Base-by-base conservation (phyloP, 2,888 invertebrate species). In the Margaritifera margaritifera region DNA sequence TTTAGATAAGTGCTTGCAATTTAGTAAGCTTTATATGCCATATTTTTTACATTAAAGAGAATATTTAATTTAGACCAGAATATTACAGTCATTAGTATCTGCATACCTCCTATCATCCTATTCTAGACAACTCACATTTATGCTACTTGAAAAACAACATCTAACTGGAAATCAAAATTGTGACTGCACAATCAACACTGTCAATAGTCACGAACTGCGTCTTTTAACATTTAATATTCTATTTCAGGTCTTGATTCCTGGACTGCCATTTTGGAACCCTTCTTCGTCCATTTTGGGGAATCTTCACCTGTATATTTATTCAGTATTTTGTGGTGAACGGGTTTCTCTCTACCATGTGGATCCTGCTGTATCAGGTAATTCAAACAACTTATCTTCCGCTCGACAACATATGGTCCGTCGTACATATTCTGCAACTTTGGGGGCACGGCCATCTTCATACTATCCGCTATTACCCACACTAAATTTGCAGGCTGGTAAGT, bases 391-490 rank as follows among this genome's bases (percentile, higher is more conserved):
- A 54, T 24, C 20, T 68, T 72, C 25, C 58, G 20, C 8, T 55
- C 62, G 4, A 72, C 61, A 18, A 74, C 24, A 64, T 20, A 77
- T 15, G 77, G 74, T 20, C 72, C 77, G 51, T 62, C 61, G 64
- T 66, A 77, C 0, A 52, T 51, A 18, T 68, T 64, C 54, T 74
- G 56, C 15, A 77, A 53, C 63, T 77, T 74, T 4, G 59, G 65
- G 24, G 60, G 53, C 22, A 72, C 56, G 53, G 71, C 67, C 5
- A 64, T 60, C 53, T 68, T 69, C 57, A 66, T 65, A 4, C 54
- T 53, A 53, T 70, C 76, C 24, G 67, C 59, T 25, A 71, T 58
- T 22, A 64, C 69, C 74, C 71, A 74, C n/a, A 74, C 72, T 22
- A 58, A 51, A n/a, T 76, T 69, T 19, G 67, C 71, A 2, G 52